Evolutionary conservation across 1,140 invertebrate species (phyloP).

Genomic region (Papilio glaucus): DNA sequence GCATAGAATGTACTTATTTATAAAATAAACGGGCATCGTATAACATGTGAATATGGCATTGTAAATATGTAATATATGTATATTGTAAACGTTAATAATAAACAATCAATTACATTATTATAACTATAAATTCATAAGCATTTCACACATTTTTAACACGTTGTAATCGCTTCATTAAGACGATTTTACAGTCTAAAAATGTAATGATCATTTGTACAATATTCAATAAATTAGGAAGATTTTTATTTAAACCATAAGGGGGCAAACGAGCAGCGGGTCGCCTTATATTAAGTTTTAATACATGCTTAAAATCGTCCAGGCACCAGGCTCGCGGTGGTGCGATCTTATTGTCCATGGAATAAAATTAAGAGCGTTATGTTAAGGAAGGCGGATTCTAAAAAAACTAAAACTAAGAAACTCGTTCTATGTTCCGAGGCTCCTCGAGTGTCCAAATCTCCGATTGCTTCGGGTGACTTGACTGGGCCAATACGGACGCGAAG

Average conservation of each 20-base stretch:
- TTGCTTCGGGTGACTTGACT: slow-evolving; percentile 54
- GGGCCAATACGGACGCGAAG: slow-evolving; percentile 48
- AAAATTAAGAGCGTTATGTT: slow-evolving; percentile 47
- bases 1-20: too few species aligned
- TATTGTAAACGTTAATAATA: too few species aligned
- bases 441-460: slow-evolving; percentile 49
- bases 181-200: too few species aligned
- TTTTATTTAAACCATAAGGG: too few species aligned
- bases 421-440: slow-evolving; percentile 54
- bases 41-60: too few species aligned
- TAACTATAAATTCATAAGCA: too few species aligned
- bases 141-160: not conserved
- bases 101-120: too few species aligned
- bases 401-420: slow-evolving; percentile 50
- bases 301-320: slow-evolving; percentile 9
- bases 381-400: slow-evolving; percentile 42
- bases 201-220: not conserved
- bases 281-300: slow-evolving; percentile 25
- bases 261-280: too few species aligned
- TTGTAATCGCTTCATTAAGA: too few species aligned
- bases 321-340: slow-evolving; percentile 39
- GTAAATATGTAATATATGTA: too few species aligned
- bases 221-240: not conserved
- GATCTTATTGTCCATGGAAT: slow-evolving; percentile 52
- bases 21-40: too few species aligned